phyloP scores from a whole-genome alignment of 2,888 invertebrate genomes.

The Cerceris ruficornis region DNA sequence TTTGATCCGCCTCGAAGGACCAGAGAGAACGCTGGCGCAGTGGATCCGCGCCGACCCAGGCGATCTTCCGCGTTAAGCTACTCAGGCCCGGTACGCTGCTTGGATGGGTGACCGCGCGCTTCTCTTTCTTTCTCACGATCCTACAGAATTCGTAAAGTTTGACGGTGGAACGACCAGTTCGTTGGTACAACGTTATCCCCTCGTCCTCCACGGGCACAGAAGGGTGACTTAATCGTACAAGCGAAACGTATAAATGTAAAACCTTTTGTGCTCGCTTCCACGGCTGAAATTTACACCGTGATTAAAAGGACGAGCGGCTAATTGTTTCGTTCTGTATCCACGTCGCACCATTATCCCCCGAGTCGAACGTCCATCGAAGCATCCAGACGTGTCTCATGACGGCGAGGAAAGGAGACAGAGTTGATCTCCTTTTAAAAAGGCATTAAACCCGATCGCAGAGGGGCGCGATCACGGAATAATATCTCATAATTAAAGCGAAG shows the following conservation, averaged over 20 bases:
- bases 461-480: slow-evolving; percentile 80
- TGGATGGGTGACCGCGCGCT: too few species aligned
- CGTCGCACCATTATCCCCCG: slow-evolving; percentile 44
- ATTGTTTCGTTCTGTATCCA: slow-evolving; percentile 63
- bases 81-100: too few species aligned
- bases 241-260: slow-evolving; percentile 56
- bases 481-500: slow-evolving; percentile 80
- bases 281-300: slow-evolving; percentile 47
- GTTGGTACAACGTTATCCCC: slow-evolving; percentile 33
- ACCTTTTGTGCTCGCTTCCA: slow-evolving; percentile 41
- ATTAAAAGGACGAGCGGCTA: slow-evolving; percentile 53
- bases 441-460: slow-evolving; percentile 77
- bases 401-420: slow-evolving; percentile 12
- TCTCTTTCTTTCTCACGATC: too few species aligned
- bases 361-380: slow-evolving; percentile 28
- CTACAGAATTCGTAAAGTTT: slow-evolving; percentile 44
- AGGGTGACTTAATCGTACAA: slow-evolving; percentile 51
- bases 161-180: slow-evolving; percentile 39
- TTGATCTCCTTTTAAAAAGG: slow-evolving; percentile 77
- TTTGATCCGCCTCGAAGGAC: too few species aligned
- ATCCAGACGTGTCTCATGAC: slow-evolving; percentile 8
- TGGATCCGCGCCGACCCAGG: too few species aligned
- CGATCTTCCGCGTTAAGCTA: too few species aligned
- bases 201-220: background rate
- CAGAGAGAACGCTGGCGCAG: too few species aligned